A percentile compares a stretch with the other conserved stretches of the same genome.
These are phyloP conservation scores for Patella caerulea DNA, from an alignment of 2,888 invertebrate species.

Conservation along the genomic window DNA sequence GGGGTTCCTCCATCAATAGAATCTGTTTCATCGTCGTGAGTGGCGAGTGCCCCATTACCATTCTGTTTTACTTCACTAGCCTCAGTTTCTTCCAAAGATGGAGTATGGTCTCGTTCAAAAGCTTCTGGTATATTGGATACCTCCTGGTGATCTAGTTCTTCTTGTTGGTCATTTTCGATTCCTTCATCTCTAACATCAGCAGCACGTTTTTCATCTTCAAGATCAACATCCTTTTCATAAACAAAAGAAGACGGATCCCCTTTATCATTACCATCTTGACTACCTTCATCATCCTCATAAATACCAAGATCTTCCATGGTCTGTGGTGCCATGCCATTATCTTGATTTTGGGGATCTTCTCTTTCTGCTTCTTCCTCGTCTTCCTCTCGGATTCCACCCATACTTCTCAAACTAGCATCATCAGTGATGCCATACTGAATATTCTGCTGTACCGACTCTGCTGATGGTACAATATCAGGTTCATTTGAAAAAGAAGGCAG, in stretches of 20 bases:
- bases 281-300: constrained; percentile 53
- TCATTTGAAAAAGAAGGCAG: constrained; percentile 22
- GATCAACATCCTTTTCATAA: constrained; percentile 41
- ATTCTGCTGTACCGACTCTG: constrained; percentile 32
- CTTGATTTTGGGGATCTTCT: constrained; percentile 17
- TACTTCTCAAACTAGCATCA: constrained; percentile 29
- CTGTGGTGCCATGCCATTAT: constrained; percentile 22
- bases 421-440: constrained; percentile 44
- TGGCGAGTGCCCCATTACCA: constrained; percentile 30
- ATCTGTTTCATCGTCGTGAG: constrained; percentile 41
- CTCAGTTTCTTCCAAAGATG: constrained; percentile 18
- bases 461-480: constrained; percentile 17
- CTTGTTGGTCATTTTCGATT: constrained; percentile 37
- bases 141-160: constrained; percentile 35
- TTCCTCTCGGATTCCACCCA: constrained; percentile 44
- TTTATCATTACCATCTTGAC: constrained; percentile 15
- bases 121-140: constrained; percentile 46
- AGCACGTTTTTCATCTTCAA: constrained; percentile 29
- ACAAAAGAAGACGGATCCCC: constrained; percentile 32
- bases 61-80: constrained; percentile 27
- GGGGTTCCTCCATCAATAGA: constrained; percentile 47
- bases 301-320: constrained; percentile 45
- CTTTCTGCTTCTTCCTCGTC: constrained; percentile 32
- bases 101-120: constrained; percentile 51
- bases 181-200: constrained; percentile 21